Percentiles rank a stretch among this genome's conserved stretches.
Conservation (phyloP, 1,140 invertebrate species). For the Drosophila asahinai region DNA sequence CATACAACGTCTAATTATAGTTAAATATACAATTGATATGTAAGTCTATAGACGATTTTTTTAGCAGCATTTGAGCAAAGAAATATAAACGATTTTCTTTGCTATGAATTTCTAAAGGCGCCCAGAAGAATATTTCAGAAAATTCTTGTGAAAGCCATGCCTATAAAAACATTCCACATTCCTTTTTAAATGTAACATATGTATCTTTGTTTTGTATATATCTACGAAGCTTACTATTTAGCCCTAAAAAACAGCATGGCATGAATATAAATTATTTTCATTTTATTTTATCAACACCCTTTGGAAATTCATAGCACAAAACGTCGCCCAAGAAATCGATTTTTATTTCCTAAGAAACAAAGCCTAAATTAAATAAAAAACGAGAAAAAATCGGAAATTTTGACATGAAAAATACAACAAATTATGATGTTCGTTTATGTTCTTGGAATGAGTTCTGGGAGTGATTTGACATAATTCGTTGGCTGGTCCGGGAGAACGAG, state of each 20-base stretch:
- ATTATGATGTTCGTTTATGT: slow-evolving; percentile 43
- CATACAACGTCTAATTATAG: slow-evolving; percentile 57
- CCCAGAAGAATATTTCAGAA: too few relatives aligned
- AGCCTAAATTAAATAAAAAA: slow-evolving; percentile 37
- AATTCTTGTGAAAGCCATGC: not conserved
- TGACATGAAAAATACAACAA: slow-evolving; percentile 25
- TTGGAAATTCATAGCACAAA: slow-evolving; percentile 38
- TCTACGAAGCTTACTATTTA: not conserved
- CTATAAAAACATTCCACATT: slow-evolving; percentile 35
- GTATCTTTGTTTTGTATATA: slow-evolving; percentile 6
- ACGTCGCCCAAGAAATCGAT: slow-evolving; percentile 33
- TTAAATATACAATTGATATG: slow-evolving; percentile 66
- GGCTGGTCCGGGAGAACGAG: not conserved
- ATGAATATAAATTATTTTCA: not conserved
- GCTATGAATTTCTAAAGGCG: slow-evolving; percentile 38
- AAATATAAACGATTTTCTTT: slow-evolving; percentile 17
- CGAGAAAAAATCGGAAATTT: slow-evolving; percentile 33
- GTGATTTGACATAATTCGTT: slow-evolving; percentile 59
- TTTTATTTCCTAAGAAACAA: slow-evolving; percentile 51
- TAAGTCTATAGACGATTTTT: slow-evolving; percentile 57
- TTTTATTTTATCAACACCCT: slow-evolving; percentile 3
- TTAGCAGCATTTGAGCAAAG: slow-evolving; percentile 23
- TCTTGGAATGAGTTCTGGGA: slow-evolving; percentile 24
- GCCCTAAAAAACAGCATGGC: too few relatives aligned
- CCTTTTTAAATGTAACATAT: slow-evolving; percentile 4